Conservation (phyloP, 2,797 vertebrate genomes). For the Acanthiza pusilla region DNA sequence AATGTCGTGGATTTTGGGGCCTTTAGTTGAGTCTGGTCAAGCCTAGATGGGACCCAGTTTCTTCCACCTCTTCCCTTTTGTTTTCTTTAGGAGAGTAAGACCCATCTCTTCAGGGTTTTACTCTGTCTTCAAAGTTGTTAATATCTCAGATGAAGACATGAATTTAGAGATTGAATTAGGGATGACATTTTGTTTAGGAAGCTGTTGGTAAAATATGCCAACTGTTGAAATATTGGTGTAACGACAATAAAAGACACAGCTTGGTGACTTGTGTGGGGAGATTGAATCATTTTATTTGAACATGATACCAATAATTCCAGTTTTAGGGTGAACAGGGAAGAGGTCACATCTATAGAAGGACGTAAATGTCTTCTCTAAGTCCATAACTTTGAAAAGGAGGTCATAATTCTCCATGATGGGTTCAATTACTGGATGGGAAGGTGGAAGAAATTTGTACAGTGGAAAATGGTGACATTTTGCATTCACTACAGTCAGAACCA, state of each 20-base stretch:
- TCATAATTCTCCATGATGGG: neutral
- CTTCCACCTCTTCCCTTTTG: neutral
- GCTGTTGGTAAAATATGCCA: neutral
- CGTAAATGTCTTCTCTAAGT: neutral
- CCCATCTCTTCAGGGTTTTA: neutral
- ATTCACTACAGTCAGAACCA: neutral
- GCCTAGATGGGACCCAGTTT: neutral
- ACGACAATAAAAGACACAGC: neutral
- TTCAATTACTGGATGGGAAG: neutral
- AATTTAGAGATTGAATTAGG: neutral
- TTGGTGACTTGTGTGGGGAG: neutral
- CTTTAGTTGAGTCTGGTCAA: neutral
- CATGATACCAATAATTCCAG: neutral
- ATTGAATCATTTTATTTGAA: neutral
- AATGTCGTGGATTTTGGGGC: neutral
- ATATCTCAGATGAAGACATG: neutral
- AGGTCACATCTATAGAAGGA: neutral
- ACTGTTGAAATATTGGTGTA: neutral
- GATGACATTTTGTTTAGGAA: neutral
- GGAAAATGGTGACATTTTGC: neutral
- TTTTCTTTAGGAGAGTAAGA: neutral
- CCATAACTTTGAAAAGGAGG: neutral
- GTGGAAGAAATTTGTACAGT: neutral
- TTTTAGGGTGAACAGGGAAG: neutral
- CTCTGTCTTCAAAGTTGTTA: neutral